Base-by-base conservation (phyloP, 2,888 invertebrate genomes). In the Toxonevra muliebris region DNA sequence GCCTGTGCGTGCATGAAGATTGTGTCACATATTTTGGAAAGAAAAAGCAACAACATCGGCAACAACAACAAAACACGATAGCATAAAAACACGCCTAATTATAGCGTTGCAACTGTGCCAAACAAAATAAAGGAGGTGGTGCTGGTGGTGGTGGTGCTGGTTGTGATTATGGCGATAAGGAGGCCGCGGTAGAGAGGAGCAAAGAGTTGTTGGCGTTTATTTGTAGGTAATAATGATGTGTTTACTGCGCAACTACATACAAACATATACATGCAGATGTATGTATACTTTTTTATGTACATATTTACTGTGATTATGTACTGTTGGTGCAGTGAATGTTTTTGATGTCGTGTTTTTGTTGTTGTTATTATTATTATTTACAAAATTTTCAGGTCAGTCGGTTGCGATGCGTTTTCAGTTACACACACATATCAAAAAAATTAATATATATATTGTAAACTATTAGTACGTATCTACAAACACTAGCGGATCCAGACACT, bases 341-440 rank as follows among this genome's bases (percentile, higher is more conserved):
- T 5, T 60, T 60, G 13, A 40, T 13, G 15, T 58, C 15, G 20
- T 60, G 30, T 17, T 30, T 43, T 53, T 53, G 15, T 53, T 54
- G 55, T 30, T 52, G 50, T 50, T 41, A 13, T 61, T 52, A 13
- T 61, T 52, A 15, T 42, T 63, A 40, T 63, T 63, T 15, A 63
- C 55, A 15, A 8, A 17, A 50, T 55, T 17, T 48, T 66, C 42
- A 69, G 68, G 57, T 57, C 57, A 57, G 57, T 57, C 57, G 57
- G 57, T 41, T 69, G 12, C 63, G 58, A 59, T 65, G 57, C 59
- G 40, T 59, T 65, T 43, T 58, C 42, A 57, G 40, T 57, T 11
- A 40, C 15, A 19, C 48, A 48, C 48, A 48, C 5, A 48, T 12
- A 48, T 11, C n/a, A n/a, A n/a, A n/a, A n/a, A n/a, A n/a, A n/a